Evolutionary conservation across 2,797 vertebrate genomes (phyloP).

Genomic region (Syngnathus acus): DNA sequence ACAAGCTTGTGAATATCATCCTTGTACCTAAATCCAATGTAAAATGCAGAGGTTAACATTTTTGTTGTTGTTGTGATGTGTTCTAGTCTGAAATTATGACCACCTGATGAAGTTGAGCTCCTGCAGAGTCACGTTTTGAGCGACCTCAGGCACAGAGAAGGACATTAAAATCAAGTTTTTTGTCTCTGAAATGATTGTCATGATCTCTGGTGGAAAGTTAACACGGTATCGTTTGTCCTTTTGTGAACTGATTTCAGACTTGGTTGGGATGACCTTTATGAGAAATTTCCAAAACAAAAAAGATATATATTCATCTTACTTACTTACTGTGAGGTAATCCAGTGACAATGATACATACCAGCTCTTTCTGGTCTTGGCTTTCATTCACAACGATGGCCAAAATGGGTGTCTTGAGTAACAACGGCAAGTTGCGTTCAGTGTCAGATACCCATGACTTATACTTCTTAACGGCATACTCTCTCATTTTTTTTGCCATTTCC

Average conservation of each 20-base stretch:
- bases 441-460: constrained; percentile 69
- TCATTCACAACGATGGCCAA: constrained; percentile 52
- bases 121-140: constrained; percentile 74
- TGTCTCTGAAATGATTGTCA: constrained; percentile 79
- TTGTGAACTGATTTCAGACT: neutral
- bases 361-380: constrained; percentile 15
- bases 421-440: constrained; percentile 61
- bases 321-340: neutral
- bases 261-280: neutral
- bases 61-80: neutral
- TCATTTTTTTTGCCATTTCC: constrained; percentile 69
- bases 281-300: neutral
- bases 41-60: neutral
- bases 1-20: constrained; percentile 70
- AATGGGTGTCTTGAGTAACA: constrained; percentile 74
- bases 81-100: neutral
- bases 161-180: constrained; percentile 77
- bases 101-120: constrained; percentile 72
- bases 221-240: constrained; percentile 52
- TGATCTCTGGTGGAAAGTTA: constrained; percentile 79
- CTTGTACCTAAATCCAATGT: constrained; percentile 61
- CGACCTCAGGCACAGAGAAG: constrained; percentile 70
- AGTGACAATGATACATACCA: constrained; percentile 39
- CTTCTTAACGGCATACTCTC: constrained; percentile 72
- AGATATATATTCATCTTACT: neutral